Percentiles rank a stretch among this genome's conserved stretches.
These are phyloP conservation scores for Astropecten irregularis DNA, from an alignment of 53 echinoderm and acorn worm species.

Conservation along the genomic window DNA sequence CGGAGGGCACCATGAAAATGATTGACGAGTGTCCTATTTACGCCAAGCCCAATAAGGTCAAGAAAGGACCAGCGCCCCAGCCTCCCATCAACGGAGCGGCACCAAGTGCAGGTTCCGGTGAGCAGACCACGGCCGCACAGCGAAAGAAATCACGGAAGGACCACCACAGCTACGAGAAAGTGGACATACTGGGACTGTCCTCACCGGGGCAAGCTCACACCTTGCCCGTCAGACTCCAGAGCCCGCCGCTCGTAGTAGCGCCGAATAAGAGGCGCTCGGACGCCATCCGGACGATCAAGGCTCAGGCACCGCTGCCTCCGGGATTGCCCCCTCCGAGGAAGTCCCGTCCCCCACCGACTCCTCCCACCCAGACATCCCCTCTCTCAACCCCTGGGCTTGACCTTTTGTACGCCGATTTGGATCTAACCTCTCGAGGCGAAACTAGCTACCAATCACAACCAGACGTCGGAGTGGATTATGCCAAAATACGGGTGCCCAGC, in stretches of 20 bases:
- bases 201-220: neutral
- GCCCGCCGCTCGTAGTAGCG: slow-evolving; percentile 3
- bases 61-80: slow-evolving; percentile 26
- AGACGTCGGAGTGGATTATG: slow-evolving; percentile 59
- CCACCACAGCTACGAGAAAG: slow-evolving; percentile 48
- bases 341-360: neutral
- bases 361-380: slow-evolving; percentile 4
- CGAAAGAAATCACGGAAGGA: slow-evolving; percentile 19
- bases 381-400: slow-evolving; percentile 3
- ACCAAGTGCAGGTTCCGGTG: neutral
- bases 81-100: neutral
- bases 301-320: neutral
- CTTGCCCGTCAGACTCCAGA: slow-evolving; percentile 35
- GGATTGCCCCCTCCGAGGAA: neutral
- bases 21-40: slow-evolving; percentile 75
- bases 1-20: neutral
- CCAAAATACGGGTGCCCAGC: slow-evolving; percentile 4
- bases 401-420: slow-evolving; percentile 71
- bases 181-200: slow-evolving; percentile 8
- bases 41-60: slow-evolving; percentile 74
- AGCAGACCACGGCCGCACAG: neutral
- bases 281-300: slow-evolving; percentile 3
- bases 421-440: neutral
- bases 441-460: neutral
- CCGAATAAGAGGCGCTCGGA: slow-evolving; percentile 18